Evolutionary conservation across 2,888 invertebrate genomes (phyloP).

Genomic region (Dioctria rufipes): DNA sequence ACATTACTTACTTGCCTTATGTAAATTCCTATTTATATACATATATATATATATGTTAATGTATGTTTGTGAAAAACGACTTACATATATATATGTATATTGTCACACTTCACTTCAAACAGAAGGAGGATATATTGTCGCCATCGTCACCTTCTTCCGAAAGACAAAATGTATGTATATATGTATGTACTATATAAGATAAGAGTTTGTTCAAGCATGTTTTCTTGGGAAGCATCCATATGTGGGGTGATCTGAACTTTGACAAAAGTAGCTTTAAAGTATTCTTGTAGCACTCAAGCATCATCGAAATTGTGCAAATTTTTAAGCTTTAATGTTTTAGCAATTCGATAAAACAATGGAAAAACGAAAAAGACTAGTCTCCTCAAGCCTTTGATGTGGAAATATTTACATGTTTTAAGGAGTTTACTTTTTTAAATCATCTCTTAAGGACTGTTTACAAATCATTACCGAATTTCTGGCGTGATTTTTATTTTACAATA

Average conservation of each 20-base stretch:
- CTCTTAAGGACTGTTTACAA: too few species aligned
- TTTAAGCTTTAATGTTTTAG: neutral
- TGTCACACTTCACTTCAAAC: slow-evolving; percentile 19
- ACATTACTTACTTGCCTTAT: too few species aligned
- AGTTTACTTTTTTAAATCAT: neutral
- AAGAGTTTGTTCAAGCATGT: too few species aligned
- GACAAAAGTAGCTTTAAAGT: slow-evolving; percentile 25
- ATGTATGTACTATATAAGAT: neutral
- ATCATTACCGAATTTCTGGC: too few species aligned
- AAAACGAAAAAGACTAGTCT: neutral
- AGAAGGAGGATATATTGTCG: slow-evolving; percentile 20
- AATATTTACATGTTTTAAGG: neutral
- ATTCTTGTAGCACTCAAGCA: neutral
- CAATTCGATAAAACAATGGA: neutral
- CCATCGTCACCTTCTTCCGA: neutral
- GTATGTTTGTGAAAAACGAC: neutral
- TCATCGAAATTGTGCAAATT: neutral
- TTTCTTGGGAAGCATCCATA: neutral
- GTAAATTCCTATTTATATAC: too few species aligned
- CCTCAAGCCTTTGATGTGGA: slow-evolving; percentile 29
- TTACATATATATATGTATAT: neutral
- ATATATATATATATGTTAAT: neutral
- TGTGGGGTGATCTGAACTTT: slow-evolving; percentile 11
- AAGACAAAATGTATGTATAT: neutral
- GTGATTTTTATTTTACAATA: too few species aligned